Base-by-base conservation (phyloP, 2,888 invertebrate genomes). In the Drosophila borealis region DNA sequence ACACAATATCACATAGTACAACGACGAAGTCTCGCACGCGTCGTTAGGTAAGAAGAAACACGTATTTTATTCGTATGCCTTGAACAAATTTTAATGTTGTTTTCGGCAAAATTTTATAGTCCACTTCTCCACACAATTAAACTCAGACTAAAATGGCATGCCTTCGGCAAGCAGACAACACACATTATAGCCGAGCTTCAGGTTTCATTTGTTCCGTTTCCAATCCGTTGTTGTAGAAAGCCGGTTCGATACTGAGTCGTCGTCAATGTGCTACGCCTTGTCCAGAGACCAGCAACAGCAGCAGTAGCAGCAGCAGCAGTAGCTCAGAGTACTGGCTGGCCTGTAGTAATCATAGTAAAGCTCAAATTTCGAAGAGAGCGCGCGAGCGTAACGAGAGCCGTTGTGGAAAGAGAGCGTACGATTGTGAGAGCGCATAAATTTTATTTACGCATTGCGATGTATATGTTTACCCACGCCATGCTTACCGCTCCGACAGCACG, bases 241-340 rank as follows among this genome's bases (percentile, higher is more conserved):
- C 92, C 92, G 92, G 92, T 91, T 92, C 91, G 91, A 91, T 91
- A 92, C 92, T 92, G 85, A 91, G 70, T 79, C 51, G 53, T 51
- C 78, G 69, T 56, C 71, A 88, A 85, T 82, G 61, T 66, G 77
- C 71, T 78, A 63, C 83, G 88, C 86, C 86, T 88, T 88, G 86
- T 72, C 88, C 88, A 73, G 69, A 73, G 66, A 73, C 55, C 57
- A 67, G 50, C 60, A 74, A 50, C 53, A 69, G 55, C 59, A 46
- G 44, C 65, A 53, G 56, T 51, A 37, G 59, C 70, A 65, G 56
- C 59, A 55, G 61, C 62, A 64, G 53, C 71, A 59, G 68, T 81
- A 67, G 73, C 78, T 73, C 77, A 65, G 49, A 67, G 57, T 39
- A 37, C 21, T 25, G 45, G 44, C 50, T 54, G 78, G 53, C 61